Conservation (phyloP, 2,113 vertebrate species). For the Salvator merianae region DNA sequence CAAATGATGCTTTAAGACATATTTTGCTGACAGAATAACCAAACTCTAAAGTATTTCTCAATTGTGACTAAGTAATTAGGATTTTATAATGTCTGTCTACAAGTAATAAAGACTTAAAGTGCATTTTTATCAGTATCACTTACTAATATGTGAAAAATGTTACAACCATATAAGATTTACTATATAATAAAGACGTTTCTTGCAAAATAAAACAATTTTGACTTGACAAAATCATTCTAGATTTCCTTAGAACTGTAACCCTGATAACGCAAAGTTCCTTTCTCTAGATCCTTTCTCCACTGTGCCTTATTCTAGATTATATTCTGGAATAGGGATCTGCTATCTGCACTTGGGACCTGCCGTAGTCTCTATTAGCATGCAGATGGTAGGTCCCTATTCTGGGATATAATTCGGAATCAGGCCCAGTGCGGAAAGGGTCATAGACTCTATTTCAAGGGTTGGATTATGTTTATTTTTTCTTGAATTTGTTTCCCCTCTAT, state of each 20-base stretch:
- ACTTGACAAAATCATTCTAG: slow-evolving; percentile 3
- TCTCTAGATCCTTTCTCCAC: slow-evolving; percentile 32
- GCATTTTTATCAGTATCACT: no score
- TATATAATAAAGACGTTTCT: not conserved
- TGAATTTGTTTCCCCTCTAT: slow-evolving; percentile 3
- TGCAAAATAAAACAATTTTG: not conserved
- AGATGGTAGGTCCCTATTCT: no score
- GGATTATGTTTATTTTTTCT: not conserved
- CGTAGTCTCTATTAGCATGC: no score
- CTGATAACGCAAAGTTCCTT: slow-evolving; percentile 6
- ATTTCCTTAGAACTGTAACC: slow-evolving; percentile 31
- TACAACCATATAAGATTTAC: not conserved
- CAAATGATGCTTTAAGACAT: not conserved
- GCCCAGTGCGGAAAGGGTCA: no score
- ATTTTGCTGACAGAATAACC: not conserved
- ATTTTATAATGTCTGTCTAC: not conserved
- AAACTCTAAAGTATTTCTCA: not conserved
- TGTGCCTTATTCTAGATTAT: not conserved
- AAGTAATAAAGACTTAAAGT: no score
- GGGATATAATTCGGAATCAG: no score
- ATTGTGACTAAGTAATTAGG: not conserved
- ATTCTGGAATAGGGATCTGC: no score
- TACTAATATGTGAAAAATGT: slow-evolving; percentile 9
- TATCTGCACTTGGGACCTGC: no score
- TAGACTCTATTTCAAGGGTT: slow-evolving; percentile 4